Base-by-base conservation (phyloP, 2,113 vertebrate genomes). In the Gorsachius goisagi region DNA sequence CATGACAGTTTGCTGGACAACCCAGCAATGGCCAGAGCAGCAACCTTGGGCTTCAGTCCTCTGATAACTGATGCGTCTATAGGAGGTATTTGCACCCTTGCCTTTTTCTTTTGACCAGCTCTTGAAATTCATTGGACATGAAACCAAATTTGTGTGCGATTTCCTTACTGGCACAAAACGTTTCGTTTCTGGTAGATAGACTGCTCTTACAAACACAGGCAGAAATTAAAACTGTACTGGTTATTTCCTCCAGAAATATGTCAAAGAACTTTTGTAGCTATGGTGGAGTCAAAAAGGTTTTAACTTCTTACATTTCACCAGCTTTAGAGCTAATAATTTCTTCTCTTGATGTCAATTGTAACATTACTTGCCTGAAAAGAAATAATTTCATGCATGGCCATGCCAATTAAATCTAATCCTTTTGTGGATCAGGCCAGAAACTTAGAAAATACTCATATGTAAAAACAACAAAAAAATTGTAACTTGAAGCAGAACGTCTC, bases 191-290 rank as follows among this genome's bases (percentile, higher is more conserved):
- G 32, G 28, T 64, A 49, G 37, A 44, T 24, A 68, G 64, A 5
- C 16, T 44, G 26, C 30, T 64, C 21, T 41, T 56, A 52, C 27
- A 52, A 32, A 30, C 49, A 19, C 17, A 24, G 4, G 20, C 22
- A 53, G 22, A 81, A 88, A 90, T 44, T 67, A 89, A 68, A 93
- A 68, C 78, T 81, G 89, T 68, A 23, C 66, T 82, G 72, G 41
- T 85, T 95, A 52, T 96, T 94, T 85, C 72, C 76, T 90, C 39
- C 75, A 59, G 91, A 95, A 89, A 82, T 37, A 92, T 68, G 69
- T 79, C 55, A 56, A 83, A 88, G 44, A 52, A 56, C 21, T 52
- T 74, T n/a, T 11, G 23, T 21, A 67, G 32, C 49, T 30, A 9
- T 20, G 12, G 11, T 47, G 35, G 58, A 81, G 53, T 63, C 15